These are phyloP conservation scores for Drosophila ogumai DNA, from an alignment of 1,140 invertebrate species.

Conservation along the genomic window DNA sequence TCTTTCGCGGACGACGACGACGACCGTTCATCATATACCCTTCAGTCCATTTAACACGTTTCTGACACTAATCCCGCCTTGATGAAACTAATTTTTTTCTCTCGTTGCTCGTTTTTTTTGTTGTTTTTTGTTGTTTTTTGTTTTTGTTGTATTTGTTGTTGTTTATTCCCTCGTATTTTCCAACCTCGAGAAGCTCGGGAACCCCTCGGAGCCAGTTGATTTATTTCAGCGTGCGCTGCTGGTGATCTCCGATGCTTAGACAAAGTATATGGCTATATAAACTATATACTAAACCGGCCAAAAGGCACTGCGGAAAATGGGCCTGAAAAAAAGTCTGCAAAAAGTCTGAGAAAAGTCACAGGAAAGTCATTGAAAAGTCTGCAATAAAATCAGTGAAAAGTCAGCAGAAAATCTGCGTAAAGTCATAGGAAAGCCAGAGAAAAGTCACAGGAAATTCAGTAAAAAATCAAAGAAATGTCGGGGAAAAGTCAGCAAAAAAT, in stretches of 20 bases:
- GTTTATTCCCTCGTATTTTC: constrained; percentile 19
- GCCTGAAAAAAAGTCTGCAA: neutral
- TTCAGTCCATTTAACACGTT: constrained; percentile 85
- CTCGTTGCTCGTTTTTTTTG: constrained; percentile 30
- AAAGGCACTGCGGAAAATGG: constrained; percentile 22
- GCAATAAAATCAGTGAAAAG: too few species aligned
- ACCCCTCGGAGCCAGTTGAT: constrained; percentile 74
- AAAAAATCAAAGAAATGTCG: too few species aligned
- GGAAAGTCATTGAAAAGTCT: neutral
- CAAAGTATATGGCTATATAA: constrained; percentile 65
- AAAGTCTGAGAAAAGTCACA: neutral
- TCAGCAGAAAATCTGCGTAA: too few species aligned
- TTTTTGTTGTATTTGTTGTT: neutral
- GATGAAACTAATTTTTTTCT: constrained; percentile 85
- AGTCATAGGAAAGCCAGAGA: too few species aligned
- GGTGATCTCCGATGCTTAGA: constrained; percentile 75
- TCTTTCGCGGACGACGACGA: constrained; percentile 48
- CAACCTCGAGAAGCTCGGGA: constrained; percentile 54
- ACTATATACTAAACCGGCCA: constrained; percentile 51
- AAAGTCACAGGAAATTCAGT: too few species aligned
- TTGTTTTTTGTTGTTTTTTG: too few species aligned
- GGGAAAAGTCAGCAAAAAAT: too few species aligned
- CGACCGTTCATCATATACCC: constrained; percentile 84
- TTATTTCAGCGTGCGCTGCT: constrained; percentile 84
- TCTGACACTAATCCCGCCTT: constrained; percentile 85